Evolutionary conservation across 2,797 vertebrate species (phyloP).

Genomic region (Eremophila alpestris): DNA sequence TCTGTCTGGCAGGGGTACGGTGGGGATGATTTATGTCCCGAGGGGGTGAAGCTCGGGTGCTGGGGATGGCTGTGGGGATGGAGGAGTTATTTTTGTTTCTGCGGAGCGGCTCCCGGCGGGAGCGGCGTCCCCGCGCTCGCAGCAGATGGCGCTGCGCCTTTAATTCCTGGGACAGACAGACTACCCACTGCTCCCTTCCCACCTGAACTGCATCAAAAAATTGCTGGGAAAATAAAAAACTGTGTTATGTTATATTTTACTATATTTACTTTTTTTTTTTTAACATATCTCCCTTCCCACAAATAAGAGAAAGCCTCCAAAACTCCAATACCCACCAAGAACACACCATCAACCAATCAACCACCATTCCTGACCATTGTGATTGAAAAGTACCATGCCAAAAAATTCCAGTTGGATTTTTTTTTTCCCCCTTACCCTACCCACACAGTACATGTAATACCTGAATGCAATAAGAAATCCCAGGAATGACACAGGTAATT

Average conservation of each 20-base stretch:
- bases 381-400: neutral
- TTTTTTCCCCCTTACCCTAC: neutral
- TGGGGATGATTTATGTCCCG: neutral
- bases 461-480: neutral
- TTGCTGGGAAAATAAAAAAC: neutral
- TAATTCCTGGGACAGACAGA: neutral
- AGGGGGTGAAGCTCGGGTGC: neutral
- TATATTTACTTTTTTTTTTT: neutral
- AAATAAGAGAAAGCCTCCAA: neutral
- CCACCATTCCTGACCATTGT: neutral
- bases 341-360: fast-evolving
- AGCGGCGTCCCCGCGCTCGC: neutral
- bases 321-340: neutral
- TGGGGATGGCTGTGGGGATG: neutral
- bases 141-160: neutral
- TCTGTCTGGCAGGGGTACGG: neutral
- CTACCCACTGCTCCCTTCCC: neutral
- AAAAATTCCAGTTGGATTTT: neutral
- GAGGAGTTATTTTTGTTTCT: too few relatives aligned
- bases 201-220: neutral
- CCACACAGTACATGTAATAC: neutral
- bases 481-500: neutral
- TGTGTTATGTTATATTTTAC: fast-evolving
- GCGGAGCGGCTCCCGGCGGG: neutral
- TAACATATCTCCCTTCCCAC: neutral